Evolutionary conservation across 1,140 invertebrate genomes (phyloP).

Genomic region (Drosophila bocki): DNA sequence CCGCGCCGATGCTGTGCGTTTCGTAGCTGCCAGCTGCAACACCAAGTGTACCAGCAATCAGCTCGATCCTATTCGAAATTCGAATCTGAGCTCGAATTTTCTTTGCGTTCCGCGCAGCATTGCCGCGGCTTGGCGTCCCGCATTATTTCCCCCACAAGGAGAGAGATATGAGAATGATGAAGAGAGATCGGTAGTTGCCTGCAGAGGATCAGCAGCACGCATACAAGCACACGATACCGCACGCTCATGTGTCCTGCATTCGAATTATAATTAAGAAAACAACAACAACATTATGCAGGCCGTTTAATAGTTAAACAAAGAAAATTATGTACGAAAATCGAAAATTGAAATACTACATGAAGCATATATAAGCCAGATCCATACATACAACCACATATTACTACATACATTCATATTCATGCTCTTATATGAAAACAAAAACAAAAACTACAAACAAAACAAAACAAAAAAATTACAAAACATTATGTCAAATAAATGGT

Average conservation of each 20-base stretch:
- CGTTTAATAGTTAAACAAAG: conserved; percentile 64
- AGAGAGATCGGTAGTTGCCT: conserved; percentile 52
- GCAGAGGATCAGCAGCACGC: conserved; percentile 20
- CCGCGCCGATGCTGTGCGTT: conserved; percentile 54
- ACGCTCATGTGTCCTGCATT: conserved; percentile 58
- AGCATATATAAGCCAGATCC: conserved; percentile 58
- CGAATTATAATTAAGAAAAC: conserved; percentile 31
- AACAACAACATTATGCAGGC: conserved; percentile 45
- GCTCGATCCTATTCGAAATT: conserved; percentile 8
- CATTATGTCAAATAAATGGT: conserved; percentile 83
- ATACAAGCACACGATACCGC: conserved; percentile 7
- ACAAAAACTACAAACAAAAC: conserved; percentile 39
- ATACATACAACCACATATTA: conserved; percentile 74
- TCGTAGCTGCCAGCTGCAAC: conserved; percentile 18
- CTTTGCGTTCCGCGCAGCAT: conserved; percentile 40
- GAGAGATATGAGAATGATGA: conserved; percentile 81
- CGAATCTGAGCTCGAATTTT: not conserved
- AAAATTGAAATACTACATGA: conserved; percentile 65
- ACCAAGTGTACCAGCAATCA: conserved; percentile 58
- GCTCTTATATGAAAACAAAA: conserved; percentile 79
- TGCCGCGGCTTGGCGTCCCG: conserved; percentile 54
- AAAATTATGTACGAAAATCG: conserved; percentile 39
- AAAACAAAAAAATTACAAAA: conserved; percentile 48
- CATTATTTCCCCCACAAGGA: conserved; percentile 61
- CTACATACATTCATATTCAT: conserved; percentile 83